Evolutionary conservation across 2,888 invertebrate genomes (phyloP), one percentile per base, ranked within the genome.

Genomic region (Lithophane socia): DNA sequence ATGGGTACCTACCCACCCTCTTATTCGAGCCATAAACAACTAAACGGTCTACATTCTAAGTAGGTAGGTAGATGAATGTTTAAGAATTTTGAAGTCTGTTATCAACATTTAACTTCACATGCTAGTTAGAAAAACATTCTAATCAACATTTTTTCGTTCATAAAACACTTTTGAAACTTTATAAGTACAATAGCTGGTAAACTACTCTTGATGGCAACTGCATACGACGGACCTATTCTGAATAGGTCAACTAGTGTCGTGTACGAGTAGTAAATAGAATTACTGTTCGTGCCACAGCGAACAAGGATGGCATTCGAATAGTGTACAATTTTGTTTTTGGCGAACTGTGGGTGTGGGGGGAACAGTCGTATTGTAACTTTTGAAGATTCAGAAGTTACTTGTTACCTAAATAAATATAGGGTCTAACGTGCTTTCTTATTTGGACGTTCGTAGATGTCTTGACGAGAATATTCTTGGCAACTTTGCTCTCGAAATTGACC

Each of bases 201-300:
- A 8, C 24, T 29, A 66, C 29, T 56, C 37, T 73, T n/a, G 21
- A 54, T 54, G 54, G 9, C 3, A 58, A 73, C 67, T n/a, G 58
- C 18, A 68, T 12, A n/a, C 52, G 61, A n/a, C 2, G 8, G 0
- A 29, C 4, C 29, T 52, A 24, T 60, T 60, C 42, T 72, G 56
- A 76, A 73, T 65, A 37, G 73, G 13, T 54, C 24, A 63, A 64
- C 52, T 44, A 77, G 60, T 65, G n/a, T 54, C 52, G 1, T 4
- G 42, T 37, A 16, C 1, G 24, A 68, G 21, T 54, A 44, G 2
- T 29, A 65, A 76, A 65, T 76, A 13, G 16, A 75, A 60, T 70
- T 44, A n/a, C 10, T 2, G 29, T 24, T 44, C 52, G 13, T 65
- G n/a, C 24, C 13, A 18, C 49, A 24, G 12, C 42, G 21, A 58